Evolutionary conservation across 2,113 vertebrate genomes (phyloP).

Genomic region (Micronycteris hirsuta): DNA sequence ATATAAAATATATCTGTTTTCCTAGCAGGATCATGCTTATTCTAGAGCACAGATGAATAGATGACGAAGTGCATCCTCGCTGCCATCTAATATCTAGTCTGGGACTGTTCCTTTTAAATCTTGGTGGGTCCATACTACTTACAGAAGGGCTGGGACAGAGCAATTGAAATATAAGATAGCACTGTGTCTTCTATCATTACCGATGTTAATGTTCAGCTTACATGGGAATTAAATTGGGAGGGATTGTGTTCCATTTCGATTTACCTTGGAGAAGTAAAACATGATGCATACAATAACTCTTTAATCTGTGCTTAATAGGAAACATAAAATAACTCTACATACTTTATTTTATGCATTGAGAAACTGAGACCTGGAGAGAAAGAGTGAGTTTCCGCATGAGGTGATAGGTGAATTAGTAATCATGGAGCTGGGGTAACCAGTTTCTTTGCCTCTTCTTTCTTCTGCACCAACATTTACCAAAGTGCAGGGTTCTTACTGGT

Average conservation of each 20-base stretch:
- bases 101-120: fast-evolving
- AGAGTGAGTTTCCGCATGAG: neutral
- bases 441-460: neutral
- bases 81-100: fast-evolving
- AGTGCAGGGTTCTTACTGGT: neutral
- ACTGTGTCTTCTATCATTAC: neutral
- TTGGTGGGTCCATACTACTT: neutral
- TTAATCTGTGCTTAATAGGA: neutral
- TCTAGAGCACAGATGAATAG: neutral
- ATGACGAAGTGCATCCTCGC: fast-evolving
- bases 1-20: neutral
- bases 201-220: fast-evolving
- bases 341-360: neutral
- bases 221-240: neutral
- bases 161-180: fast-evolving
- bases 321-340: neutral
- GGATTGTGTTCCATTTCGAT: neutral
- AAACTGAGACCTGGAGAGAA: neutral
- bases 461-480: neutral
- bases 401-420: neutral
- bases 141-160: fast-evolving
- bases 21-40: neutral
- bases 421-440: neutral
- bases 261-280: neutral
- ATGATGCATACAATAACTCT: neutral